Conservation (phyloP, 2,888 invertebrate genomes). For the Bugulina stolonifera region DNA sequence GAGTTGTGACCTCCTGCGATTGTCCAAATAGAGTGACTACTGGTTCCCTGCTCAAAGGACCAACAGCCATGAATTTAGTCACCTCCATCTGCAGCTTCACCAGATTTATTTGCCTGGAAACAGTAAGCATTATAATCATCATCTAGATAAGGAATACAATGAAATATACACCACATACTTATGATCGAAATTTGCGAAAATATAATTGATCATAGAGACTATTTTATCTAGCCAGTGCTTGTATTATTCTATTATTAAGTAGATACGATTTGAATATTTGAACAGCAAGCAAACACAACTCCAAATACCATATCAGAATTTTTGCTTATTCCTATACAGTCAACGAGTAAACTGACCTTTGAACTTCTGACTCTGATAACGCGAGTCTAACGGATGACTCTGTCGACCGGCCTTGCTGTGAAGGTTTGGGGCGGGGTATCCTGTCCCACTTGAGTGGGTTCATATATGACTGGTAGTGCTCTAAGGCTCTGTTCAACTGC, state of each 20-base stretch:
- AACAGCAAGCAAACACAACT: no score
- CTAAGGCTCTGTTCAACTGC: constrained; percentile 44
- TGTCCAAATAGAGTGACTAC: constrained; percentile 31
- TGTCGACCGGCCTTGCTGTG: neutral
- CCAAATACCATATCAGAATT: no score
- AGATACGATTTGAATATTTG: no score
- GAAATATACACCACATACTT: no score
- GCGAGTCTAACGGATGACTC: constrained; percentile 51
- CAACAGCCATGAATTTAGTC: constrained; percentile 56
- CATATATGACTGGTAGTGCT: constrained; percentile 49
- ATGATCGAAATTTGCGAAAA: no score
- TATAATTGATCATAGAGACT: no score
- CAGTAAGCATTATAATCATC: no score
- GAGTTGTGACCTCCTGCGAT: constrained; percentile 27
- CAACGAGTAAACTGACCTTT: constrained; percentile 42
- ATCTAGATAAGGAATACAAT: no score
- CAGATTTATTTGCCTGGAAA: constrained; percentile 66
- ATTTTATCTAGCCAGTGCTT: no score
- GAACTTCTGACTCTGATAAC: constrained; percentile 42
- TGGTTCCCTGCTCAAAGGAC: neutral
- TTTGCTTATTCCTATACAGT: no score
- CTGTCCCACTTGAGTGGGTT: constrained; percentile 43
- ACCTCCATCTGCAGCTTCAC: constrained; percentile 76
- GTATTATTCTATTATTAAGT: no score
- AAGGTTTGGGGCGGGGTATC: constrained; percentile 30